Percentiles rank a stretch among this genome's conserved stretches.
Evolutionary conservation across 1,140 invertebrate species (phyloP).

Genomic region (Neodiprion pinetum): DNA sequence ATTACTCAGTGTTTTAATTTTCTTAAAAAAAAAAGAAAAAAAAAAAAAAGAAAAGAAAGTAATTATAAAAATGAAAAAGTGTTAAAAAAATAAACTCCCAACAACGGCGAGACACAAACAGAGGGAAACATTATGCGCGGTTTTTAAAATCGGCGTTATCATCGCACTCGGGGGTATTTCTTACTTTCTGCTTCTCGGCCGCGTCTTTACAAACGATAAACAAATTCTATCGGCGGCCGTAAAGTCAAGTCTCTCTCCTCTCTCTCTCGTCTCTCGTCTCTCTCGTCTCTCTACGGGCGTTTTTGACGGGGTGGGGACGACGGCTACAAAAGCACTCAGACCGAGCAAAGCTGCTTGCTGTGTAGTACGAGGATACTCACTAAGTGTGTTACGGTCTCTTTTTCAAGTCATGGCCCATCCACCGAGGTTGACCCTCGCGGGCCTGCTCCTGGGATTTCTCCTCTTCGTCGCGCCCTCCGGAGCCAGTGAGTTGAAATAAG

Average conservation of each 20-base stretch:
- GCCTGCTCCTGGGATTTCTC: slow-evolving; percentile 2
- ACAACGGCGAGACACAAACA: too few species aligned
- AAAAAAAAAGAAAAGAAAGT: too few species aligned
- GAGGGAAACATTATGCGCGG: too few species aligned
- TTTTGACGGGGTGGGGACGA: not conserved
- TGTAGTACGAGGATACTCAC: not conserved
- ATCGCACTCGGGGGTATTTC: too few species aligned
- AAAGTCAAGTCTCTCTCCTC: too few species aligned
- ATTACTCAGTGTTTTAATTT: too few species aligned
- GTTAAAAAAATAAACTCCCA: too few species aligned
- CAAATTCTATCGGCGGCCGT: not conserved
- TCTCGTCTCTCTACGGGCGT: too few species aligned
- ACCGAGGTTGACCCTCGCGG: slow-evolving; percentile 6
- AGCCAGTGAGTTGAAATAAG: not conserved
- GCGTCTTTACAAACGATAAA: not conserved
- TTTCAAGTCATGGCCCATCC: slow-evolving; percentile 1
- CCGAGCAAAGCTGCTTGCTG: not conserved
- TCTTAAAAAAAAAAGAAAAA: too few species aligned
- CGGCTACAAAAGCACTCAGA: not conserved
- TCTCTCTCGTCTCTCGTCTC: too few species aligned
- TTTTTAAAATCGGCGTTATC: too few species aligned
- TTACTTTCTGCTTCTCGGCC: not conserved
- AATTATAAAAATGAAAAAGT: too few species aligned
- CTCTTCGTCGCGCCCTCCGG: not conserved
- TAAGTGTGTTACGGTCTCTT: not conserved